Percentiles rank a stretch among this genome's conserved stretches.
phyloP scores from a whole-genome alignment of 2,113 vertebrate species.

The Mesocricetus auratus region DNA sequence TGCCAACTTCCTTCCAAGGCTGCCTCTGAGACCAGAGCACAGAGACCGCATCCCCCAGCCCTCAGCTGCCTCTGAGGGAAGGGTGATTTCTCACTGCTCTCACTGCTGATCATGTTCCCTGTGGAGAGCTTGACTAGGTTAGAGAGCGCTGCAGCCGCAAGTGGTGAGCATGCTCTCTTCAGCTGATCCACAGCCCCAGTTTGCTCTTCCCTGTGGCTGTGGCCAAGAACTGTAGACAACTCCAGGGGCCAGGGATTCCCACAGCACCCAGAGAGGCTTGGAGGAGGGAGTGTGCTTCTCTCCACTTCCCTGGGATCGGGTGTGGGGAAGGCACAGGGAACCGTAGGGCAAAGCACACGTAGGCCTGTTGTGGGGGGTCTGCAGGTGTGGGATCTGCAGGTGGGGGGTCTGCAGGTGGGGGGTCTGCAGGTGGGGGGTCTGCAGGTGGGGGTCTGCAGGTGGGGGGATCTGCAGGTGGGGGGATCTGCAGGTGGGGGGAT shows the following conservation, averaged over 20 bases:
- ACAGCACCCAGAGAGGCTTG: not conserved
- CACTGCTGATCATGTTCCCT: no score
- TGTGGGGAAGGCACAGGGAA: not conserved
- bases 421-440: not conserved
- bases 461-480: no score
- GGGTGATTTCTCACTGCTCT: not conserved
- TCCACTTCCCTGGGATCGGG: not conserved
- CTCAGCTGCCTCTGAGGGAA: not conserved
- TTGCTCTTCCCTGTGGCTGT: not conserved
- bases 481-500: no score
- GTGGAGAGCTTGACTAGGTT: not conserved
- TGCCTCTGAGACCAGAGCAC: not conserved
- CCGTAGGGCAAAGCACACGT: not conserved
- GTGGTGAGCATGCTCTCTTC: not conserved
- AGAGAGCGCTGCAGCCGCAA: not conserved
- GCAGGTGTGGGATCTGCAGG: not conserved
- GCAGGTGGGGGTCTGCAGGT: not conserved
- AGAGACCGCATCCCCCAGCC: no score
- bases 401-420: not conserved
- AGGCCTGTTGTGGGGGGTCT: not conserved
- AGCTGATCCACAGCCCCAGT: not conserved
- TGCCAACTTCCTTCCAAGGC: not conserved
- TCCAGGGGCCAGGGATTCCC: not conserved
- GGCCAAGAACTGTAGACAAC: not conserved
- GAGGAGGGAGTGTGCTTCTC: not conserved